Base-by-base conservation (phyloP, 2,113 vertebrate genomes). In the Bolborhynchus lineola region DNA sequence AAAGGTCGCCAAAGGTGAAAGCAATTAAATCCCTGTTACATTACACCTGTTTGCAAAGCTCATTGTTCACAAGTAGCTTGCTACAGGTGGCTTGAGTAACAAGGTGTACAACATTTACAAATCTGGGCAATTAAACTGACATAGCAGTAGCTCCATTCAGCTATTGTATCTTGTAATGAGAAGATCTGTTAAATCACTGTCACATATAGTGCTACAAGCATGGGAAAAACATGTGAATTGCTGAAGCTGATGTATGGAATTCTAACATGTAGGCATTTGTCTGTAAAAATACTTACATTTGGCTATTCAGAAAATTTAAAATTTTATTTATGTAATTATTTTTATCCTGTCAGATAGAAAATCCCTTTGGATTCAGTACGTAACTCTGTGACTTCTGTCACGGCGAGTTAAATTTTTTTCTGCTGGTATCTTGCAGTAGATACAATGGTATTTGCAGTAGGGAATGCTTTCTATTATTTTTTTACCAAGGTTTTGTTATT, bases 21-120 rank as follows among this genome's bases (percentile, higher is more conserved):
- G 39, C 67, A 84, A 93, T 95, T 90, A 96, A 95, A 94, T 74
- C n/a, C 7, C 82, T 85, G 81, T 85, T 92, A 80, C 21, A 16
- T 44, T 88, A 20, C 52, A 72, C 76, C 78, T 78, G 39, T 88
- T 65, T 63, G 41, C 74, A 90, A 90, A 91, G 17, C 13, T 68
- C 78, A 59, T 84, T 41, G 24, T 93, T 91, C 71, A 33, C 44
- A 78, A 28, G 72, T 75, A 64, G 47, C 59, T 88, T 88, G 37
- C 60, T 69, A 74, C 52, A 31, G 50, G 47, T 3, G 0, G 39
- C 46, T 92, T 91, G 68, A 88, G 33, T 60, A 80, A 83, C 13
- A 44, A 67, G 35, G 26, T 50, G 46, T 57, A 47, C 55, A 89
- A 35, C 16, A 31, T 55, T 67, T 70, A 67, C 41, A 79, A 50